These are phyloP conservation scores for Ophiothrix spiculata DNA, from an alignment of 35 echinoderm and acorn worm genomes.

Conservation along the genomic window DNA sequence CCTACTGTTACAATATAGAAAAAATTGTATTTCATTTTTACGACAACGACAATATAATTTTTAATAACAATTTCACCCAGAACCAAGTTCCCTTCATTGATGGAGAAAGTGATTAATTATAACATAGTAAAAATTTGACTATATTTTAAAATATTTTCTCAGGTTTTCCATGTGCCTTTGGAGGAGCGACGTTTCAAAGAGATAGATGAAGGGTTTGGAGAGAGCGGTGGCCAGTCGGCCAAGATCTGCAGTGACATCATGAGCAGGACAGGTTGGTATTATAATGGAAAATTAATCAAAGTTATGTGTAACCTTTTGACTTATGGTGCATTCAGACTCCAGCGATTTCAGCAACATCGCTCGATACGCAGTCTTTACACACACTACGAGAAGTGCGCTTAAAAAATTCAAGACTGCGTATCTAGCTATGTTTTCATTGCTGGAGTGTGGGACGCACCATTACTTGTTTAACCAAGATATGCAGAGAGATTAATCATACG, in stretches of 20 bases:
- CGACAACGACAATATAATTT: not conserved
- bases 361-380: too few relatives aligned
- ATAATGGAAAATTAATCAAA: too few relatives aligned
- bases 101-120: not conserved
- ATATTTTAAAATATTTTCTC: not conserved
- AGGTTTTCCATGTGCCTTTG: constrained; percentile 99
- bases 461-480: too few relatives aligned
- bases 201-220: constrained; percentile 96
- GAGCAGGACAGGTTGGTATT: constrained; percentile 80
- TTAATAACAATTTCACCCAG: not conserved
- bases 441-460: too few relatives aligned
- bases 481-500: too few relatives aligned
- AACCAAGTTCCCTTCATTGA: not conserved
- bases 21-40: not conserved
- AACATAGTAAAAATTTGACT: not conserved
- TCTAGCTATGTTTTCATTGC: too few relatives aligned
- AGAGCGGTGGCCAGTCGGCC: constrained; percentile 82
- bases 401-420: too few relatives aligned
- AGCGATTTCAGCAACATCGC: too few relatives aligned
- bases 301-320: too few relatives aligned
- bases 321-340: too few relatives aligned
- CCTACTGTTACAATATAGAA: too few relatives aligned
- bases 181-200: constrained; percentile 96
- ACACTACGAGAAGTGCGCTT: too few relatives aligned
- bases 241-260: constrained; percentile 89